Base-by-base conservation (phyloP, 2,888 invertebrate genomes). In the Boloria selene region DNA sequence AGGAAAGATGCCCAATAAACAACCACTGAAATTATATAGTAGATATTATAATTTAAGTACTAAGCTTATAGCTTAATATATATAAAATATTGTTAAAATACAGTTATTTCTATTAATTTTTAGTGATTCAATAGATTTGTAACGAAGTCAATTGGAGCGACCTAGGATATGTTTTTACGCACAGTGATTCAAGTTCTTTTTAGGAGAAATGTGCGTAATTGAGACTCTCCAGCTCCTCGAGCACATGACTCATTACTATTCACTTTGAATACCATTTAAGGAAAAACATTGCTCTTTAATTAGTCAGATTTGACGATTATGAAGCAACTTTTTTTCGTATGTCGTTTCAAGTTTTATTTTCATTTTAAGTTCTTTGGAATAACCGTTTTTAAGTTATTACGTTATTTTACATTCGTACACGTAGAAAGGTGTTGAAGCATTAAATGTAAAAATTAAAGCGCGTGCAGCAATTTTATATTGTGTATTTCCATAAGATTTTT, bases 121-220 rank as follows among this genome's bases (percentile, higher is more conserved):
- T 55, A 50, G 45, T 61, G 61, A 65, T 42, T 65, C 61, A 68
- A 62, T 64, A 47, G 56, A 60, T 61, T 54, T 18, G 52, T 66
- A 61, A 63, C 49, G 26, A 54, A 54, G 51, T 47, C 61, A 31
- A 62, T 60, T 60, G 62, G 52, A 61, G 66, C 56, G 56, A 14
- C 49, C 49, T 52, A 56, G 14, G 17, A 51, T 13, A 17, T 18
- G 38, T 62, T 47, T 55, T 58, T 67, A 55, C 31, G 31, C 44
- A 18, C 16, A 31, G 50, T 56, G 69, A 70, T 62, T 70, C 53
- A 56, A 67, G 53, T 16, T 60, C 60, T 45, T 38, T 66, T 69
- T 56, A 58, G 66, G 70, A 64, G 71, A 65, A 69, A 70, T 69
- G 65, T 70, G 73, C 70, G 73, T 68, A 67, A 70, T 50, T 62